Conservation (phyloP, 2,888 invertebrate species). For the Anorthoa munda region DNA sequence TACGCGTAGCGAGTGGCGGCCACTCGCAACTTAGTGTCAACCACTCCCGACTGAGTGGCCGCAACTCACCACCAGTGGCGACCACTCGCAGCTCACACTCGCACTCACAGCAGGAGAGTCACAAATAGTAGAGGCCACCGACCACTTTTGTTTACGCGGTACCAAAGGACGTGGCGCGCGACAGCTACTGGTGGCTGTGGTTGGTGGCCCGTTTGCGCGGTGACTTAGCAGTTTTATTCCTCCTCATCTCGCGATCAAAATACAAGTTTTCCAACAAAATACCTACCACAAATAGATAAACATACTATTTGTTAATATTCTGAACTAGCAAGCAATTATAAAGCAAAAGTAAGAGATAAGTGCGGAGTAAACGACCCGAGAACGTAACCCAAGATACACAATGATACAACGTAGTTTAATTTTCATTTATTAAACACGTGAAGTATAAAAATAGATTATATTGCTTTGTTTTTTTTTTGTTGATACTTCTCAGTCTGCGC, state of each 20-base stretch:
- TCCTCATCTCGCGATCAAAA: neutral
- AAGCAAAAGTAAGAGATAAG: slow-evolving; percentile 52
- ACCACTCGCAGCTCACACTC: no score
- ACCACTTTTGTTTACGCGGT: no score
- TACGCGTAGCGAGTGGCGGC: no score
- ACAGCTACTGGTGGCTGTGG: no score
- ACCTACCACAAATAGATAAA: slow-evolving; percentile 15
- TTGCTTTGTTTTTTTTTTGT: slow-evolving; percentile 18
- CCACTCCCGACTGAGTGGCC: no score
- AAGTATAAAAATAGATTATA: slow-evolving; percentile 38
- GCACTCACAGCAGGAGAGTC: no score
- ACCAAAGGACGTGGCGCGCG: no score
- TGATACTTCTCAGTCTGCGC: neutral
- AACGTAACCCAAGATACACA: slow-evolving; percentile 49
- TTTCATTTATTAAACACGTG: slow-evolving; percentile 26
- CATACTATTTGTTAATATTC: slow-evolving; percentile 29
- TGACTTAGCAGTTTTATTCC: neutral
- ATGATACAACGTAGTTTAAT: slow-evolving; percentile 32
- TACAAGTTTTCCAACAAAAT: slow-evolving; percentile 4
- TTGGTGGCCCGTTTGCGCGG: no score
- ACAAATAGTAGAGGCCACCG: no score
- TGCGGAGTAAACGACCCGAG: slow-evolving; percentile 44
- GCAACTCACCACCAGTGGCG: no score
- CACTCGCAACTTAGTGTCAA: no score
- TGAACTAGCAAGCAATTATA: slow-evolving; percentile 36